A percentile compares a stretch with the other conserved stretches of the same genome.
phyloP scores from a whole-genome alignment of 2,888 invertebrate genomes.

The Polietes domitor region DNA sequence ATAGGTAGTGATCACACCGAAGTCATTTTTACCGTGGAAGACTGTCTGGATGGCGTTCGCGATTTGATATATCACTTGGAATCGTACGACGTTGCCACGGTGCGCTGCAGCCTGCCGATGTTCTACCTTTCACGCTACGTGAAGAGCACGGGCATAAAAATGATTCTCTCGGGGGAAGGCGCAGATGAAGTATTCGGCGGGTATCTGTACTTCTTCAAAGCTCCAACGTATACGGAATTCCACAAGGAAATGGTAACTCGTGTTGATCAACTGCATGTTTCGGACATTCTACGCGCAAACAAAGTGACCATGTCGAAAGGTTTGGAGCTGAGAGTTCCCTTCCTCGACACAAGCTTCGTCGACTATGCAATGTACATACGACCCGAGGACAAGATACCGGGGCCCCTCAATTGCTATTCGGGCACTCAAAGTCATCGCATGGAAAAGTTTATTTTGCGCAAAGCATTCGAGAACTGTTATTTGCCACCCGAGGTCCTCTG shows the following conservation, averaged over 20 bases:
- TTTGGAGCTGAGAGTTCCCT: constrained; percentile 93
- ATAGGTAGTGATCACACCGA: constrained; percentile 96
- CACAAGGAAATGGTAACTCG: constrained; percentile 88
- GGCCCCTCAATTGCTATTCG: constrained; percentile 74
- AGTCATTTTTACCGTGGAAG: constrained; percentile 90
- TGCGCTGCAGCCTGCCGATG: constrained; percentile 84
- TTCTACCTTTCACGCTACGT: constrained; percentile 91
- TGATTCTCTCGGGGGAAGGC: constrained; percentile 96
- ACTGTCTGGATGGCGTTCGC: constrained; percentile 85
- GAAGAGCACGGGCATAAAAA: constrained; percentile 92
- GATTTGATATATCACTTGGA: constrained; percentile 94
- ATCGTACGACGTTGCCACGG: constrained; percentile 84
- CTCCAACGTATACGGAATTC: constrained; percentile 87
- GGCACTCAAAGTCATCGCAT: constrained; percentile 71
- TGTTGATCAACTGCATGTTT: constrained; percentile 89
- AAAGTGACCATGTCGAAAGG: constrained; percentile 88
- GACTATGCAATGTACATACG: constrained; percentile 89
- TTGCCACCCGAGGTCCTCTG: constrained; percentile 93
- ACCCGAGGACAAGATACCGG: constrained; percentile 86
- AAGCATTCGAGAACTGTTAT: constrained; percentile 88
- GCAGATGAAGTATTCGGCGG: constrained; percentile 97
- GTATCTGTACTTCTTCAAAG: constrained; percentile 96
- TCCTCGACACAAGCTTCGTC: constrained; percentile 93
- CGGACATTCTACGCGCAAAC: constrained; percentile 91
- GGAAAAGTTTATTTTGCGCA: constrained; percentile 93